phyloP scores from a whole-genome alignment of 1,140 invertebrate species.

The Pararge aegeria region DNA sequence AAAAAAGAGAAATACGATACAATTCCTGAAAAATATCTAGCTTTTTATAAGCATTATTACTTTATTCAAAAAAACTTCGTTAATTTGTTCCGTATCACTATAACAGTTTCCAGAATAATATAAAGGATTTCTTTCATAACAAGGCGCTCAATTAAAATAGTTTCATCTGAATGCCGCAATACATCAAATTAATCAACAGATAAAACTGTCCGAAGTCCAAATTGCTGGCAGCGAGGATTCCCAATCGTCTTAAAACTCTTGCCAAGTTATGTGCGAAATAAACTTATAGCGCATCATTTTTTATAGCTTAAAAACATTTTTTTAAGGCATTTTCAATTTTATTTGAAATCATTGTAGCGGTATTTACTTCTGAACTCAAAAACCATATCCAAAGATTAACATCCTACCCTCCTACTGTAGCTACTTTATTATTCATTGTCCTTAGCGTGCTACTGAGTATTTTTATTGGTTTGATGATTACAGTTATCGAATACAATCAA shows the following conservation, averaged over 20 bases:
- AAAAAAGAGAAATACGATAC: background rate
- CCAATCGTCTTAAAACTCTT: conserved; percentile 21
- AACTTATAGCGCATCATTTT: conserved; percentile 10
- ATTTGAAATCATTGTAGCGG: too few species aligned
- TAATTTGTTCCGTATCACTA: background rate
- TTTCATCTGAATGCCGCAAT: conserved; percentile 29
- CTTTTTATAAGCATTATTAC: background rate
- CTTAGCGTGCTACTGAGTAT: too few species aligned
- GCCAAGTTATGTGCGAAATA: conserved; percentile 22
- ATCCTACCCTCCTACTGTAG: too few species aligned
- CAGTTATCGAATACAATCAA: too few species aligned
- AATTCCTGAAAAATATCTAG: background rate
- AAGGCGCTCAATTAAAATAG: conserved; percentile 26
- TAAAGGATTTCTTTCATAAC: conserved; percentile 24
- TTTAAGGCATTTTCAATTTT: background rate
- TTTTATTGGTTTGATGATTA: too few species aligned
- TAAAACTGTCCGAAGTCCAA: conserved; percentile 27
- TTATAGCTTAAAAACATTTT: background rate
- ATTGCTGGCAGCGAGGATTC: conserved; percentile 17
- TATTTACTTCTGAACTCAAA: too few species aligned
- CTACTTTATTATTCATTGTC: too few species aligned
- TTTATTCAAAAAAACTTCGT: background rate
- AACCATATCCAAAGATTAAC: too few species aligned
- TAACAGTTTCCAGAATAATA: background rate
- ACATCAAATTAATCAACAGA: conserved; percentile 33